Conservation (phyloP, 1,140 invertebrate species). For the Meloidogyne floridensis region DNA sequence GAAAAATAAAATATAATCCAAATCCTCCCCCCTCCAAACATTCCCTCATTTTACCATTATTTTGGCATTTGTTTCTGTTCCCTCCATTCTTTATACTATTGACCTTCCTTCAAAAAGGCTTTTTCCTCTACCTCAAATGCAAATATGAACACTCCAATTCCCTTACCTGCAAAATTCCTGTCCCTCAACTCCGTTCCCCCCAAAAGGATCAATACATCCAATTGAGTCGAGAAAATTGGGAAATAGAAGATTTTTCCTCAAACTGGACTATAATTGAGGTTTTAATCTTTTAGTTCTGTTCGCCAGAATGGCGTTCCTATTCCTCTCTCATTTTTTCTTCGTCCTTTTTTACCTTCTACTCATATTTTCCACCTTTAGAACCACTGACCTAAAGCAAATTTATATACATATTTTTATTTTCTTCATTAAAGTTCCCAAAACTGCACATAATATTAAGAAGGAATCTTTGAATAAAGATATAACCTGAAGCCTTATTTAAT, state of each 20-base stretch:
- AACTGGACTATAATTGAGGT: background rate
- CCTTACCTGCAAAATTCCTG: background rate
- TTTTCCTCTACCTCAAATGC: background rate
- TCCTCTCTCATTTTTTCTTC: background rate
- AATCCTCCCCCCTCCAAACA: background rate
- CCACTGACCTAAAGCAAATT: too few relatives aligned
- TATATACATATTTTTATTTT: too few relatives aligned
- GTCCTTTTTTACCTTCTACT: background rate
- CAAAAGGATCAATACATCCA: background rate
- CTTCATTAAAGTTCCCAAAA: too few relatives aligned
- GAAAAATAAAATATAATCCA: background rate
- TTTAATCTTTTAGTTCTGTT: background rate
- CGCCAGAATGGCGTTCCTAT: background rate
- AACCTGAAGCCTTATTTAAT: too few relatives aligned
- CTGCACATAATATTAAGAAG: too few relatives aligned
- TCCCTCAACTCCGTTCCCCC: background rate
- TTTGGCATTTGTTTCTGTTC: conserved; percentile 2
- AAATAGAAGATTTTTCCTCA: background rate
- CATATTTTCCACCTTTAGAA: too few relatives aligned
- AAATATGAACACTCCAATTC: conserved; percentile 4
- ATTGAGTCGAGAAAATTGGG: background rate
- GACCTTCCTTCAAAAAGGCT: background rate
- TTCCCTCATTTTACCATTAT: background rate
- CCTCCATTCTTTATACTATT: background rate
- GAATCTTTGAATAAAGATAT: too few relatives aligned